Evolutionary conservation across 2,797 vertebrate genomes (phyloP), one percentile per base, ranked within the genome.

Genomic region (Cyprinella venusta): DNA sequence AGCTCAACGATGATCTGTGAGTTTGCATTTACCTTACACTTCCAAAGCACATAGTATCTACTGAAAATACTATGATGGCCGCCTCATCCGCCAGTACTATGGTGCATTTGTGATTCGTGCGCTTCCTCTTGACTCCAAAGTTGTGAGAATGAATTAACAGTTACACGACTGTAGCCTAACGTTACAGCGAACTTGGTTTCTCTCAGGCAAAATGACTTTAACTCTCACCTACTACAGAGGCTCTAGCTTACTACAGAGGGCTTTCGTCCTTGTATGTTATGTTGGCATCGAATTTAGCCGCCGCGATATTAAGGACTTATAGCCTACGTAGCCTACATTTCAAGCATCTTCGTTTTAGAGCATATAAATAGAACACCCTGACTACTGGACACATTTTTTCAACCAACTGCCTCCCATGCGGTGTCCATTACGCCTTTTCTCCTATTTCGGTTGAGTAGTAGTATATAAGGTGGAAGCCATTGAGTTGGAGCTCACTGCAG

Each of bases 331-430:
- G 45, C 90, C 92, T 94, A 93, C 94, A 93, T 94, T 95, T 95
- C 94, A 95, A 93, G 94, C 94, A 94, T 94, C 94, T 94, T 96
- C 93, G 92, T 95, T 95, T 95, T 94, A 95, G 94, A 89, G 90
- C 87, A 88, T 94, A 96, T 92, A 94, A 95, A 96, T 95, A 96
- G 95, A 94, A 90, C 92, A 64, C 92, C 91, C 92, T 95, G 95
- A 94, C 94, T 93, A 93, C 91, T 95, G 92, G 93, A 94, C 93
- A 94, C 87, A 93, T 94, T 95, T 95, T 92, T 92, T 94, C 82
- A 81, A 90, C 90, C 85, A 87, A 90, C 92, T 89, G 90, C 92
- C 92, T 91, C 87, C 92, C 92, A 86, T 89, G 89, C 88, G 93
- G 95, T 95, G 89, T 96, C 93, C 67, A 88, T 95, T 96, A 93